Base-by-base conservation (phyloP, 2,113 vertebrate genomes). In the Orycteropus afer region DNA sequence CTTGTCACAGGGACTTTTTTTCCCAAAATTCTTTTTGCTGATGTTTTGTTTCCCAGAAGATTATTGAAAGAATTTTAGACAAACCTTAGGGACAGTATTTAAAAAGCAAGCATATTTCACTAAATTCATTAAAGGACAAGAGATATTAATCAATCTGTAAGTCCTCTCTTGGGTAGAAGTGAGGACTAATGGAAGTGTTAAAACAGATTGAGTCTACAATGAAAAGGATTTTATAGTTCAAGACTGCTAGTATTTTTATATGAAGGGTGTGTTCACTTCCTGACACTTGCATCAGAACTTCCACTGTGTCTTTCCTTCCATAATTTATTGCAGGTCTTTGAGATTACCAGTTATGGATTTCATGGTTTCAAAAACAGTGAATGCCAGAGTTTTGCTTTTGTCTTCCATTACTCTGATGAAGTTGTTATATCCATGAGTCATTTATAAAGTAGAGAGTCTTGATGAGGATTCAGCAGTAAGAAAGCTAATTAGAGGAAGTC, bases 81-180 rank as follows among this genome's bases (percentile, higher is more conserved):
- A 81, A 67, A 0, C 11, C 59, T 88, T 55, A 18, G 49, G 63
- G 61, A 74, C 32, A 69, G 5, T 59, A 65, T 90, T 88, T 63
- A 40, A 37, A 74, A 59, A 55, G 59, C 59, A 89, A 59, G 23
- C 10, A 71, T 77, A 97, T 97, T 97, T 95, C 57, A 94, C 57
- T 76, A 45, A 17, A 90, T 97, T 96, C 82, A 95, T 96, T 63
- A 49, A 5, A 0, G 80, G 32, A 81, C 0, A 47, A 53, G 37
- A 85, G 73, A 71, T 32, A 96, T 87, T 95, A 97, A 96, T 96
- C 95, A 90, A n/a, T 51, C n/a, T 93, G 90, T 94, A 86, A 89
- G 92, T 83, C 87, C 71, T 15, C 18, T 93, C 78, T 80, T 59
- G 59, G 90, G 65, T 9, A 83, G 65, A 57, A 11, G 13, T 81